Base-by-base conservation (phyloP, 1,140 invertebrate genomes). In the Magallana ariakensis region DNA sequence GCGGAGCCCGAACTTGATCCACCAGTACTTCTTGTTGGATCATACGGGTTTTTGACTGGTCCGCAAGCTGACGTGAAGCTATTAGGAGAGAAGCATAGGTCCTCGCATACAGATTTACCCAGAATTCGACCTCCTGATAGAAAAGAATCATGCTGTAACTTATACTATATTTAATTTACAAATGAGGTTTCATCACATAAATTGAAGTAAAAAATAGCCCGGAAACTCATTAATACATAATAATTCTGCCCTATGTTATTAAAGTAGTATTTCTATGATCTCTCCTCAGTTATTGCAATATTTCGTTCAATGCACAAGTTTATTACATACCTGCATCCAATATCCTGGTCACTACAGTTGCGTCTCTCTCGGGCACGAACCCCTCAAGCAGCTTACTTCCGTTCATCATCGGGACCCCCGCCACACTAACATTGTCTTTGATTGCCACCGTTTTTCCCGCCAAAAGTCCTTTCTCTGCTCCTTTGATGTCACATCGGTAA, bases 341-440 rank as follows among this genome's bases (percentile, higher is more conserved):
- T 22, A 92, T 92, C 60, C 92, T 86, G 0, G 92, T 91, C 11
- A 94, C 87, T 15, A 93, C 58, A 4, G 93, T 92, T 0, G 93
- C 93, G 66, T 94, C 93, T 62, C 90, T 90, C 33, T 93, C 92
- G 0, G 93, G 93, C 10, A 91, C 87, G 58, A 92, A 93, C 22
- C 91, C 92, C 22, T 93, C 89, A 22, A 93, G 56, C 0, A 92
- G 53, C 75, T 89, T 91, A 60, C 87, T 90, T 10, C 93, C 92
- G 60, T 92, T 92, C 89, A 91, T 90, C 93, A 94, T 92, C 16
- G 93, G 93, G 0, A 93, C 91, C 10, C 93, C 92, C 8, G 93
- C 93, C 22, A 94, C 92, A 70, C 91, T 89, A 0, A 91, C 85
- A 83, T 92, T 93, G 88, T 94, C 93, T 87, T 93, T 93, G 87